Base-by-base conservation (phyloP, 2,797 vertebrate genomes). In the Gallinago stenura region DNA sequence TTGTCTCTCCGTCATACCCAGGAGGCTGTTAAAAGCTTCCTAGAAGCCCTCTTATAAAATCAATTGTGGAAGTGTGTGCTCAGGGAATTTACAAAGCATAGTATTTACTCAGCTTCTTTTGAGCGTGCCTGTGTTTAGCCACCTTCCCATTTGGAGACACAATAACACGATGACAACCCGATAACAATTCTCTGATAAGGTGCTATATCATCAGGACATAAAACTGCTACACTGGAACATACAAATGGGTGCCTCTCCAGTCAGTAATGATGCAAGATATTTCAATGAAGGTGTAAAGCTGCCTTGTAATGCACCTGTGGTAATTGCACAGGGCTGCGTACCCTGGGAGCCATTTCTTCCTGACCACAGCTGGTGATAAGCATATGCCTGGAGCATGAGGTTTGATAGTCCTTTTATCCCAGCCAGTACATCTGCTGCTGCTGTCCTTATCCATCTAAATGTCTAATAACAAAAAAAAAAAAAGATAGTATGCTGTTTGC, bases 131-230 rank as follows among this genome's bases (percentile, higher is more conserved):
- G 28, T 60, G 48, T 87, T 95, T 58, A 90, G 95, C 91, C 86
- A 88, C 91, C 96, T 91, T 88, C 66, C 80, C 93, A 33, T 87
- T 91, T 89, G 91, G 90, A 95, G 90, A 60, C 78, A 70, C 89
- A 94, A 87, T 91, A 95, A 92, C 92, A 58, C 5, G 86, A 84
- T 93, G 94, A 97, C 95, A 95, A 70, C 77, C 48, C 6, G 72
- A 95, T 95, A 97, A 97, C 95, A 90, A 88, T 87, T 83, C 93
- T 90, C 94, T 95, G 95, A 96, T 91, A 94, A 93, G 89, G 89
- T 62, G 94, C 85, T 95, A 66, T 90, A 86, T 96, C 93, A 93
- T 89, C 93, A 56, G 89, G 84, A 94, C 94, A 89, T 90, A 83
- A 95, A 95, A 87, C 53, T 76, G 85, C 78, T 83, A 39, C 0